A percentile compares a stretch with the other conserved stretches of the same genome.
These are phyloP conservation scores for Gasterosteus aculeatus DNA, from an alignment of 2,113 vertebrate genomes.

Conservation along the genomic window DNA sequence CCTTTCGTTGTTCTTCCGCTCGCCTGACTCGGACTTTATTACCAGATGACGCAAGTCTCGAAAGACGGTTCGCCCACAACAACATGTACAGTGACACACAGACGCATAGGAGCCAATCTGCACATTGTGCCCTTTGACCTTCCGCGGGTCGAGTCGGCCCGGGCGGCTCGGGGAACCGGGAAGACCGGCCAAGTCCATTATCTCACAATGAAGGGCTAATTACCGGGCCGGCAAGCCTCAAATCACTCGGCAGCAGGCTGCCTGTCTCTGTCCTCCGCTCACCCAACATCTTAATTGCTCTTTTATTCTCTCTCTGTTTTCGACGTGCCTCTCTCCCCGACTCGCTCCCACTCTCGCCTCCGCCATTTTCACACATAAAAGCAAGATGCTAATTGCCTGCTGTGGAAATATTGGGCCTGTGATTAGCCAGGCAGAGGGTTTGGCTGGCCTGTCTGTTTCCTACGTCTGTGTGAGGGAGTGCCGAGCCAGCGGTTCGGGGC, in stretches of 20 bases:
- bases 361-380: conserved; percentile 77
- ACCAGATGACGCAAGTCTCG: conserved; percentile 14
- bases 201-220: conserved; percentile 83
- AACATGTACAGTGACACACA: conserved; percentile 1
- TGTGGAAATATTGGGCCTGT: conserved; percentile 78
- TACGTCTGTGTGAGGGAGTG: conserved; percentile 48
- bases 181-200: conserved; percentile 81
- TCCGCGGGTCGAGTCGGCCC: conserved; percentile 58
- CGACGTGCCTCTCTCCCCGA: conserved; percentile 65
- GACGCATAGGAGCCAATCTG: conserved; percentile 66
- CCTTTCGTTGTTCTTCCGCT: not conserved
- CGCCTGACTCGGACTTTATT: conserved; percentile 2
- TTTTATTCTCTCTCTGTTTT: conserved; percentile 77
- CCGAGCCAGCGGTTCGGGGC: conserved; percentile 35
- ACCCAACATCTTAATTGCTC: conserved; percentile 82
- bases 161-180: conserved; percentile 70
- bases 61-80: conserved; percentile 4
- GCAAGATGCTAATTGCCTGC: conserved; percentile 79
- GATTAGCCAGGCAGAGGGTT: conserved; percentile 73
- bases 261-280: conserved; percentile 76
- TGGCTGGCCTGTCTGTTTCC: conserved; percentile 59
- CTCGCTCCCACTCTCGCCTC: conserved; percentile 62
- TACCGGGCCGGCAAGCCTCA: conserved; percentile 76
- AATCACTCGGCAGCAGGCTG: conserved; percentile 81
- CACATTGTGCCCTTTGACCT: conserved; percentile 80